Percentiles rank a stretch among this genome's conserved stretches.
Evolutionary conservation across 2,797 vertebrate species (phyloP).

Genomic region (Gadopsis bispinosus): DNA sequence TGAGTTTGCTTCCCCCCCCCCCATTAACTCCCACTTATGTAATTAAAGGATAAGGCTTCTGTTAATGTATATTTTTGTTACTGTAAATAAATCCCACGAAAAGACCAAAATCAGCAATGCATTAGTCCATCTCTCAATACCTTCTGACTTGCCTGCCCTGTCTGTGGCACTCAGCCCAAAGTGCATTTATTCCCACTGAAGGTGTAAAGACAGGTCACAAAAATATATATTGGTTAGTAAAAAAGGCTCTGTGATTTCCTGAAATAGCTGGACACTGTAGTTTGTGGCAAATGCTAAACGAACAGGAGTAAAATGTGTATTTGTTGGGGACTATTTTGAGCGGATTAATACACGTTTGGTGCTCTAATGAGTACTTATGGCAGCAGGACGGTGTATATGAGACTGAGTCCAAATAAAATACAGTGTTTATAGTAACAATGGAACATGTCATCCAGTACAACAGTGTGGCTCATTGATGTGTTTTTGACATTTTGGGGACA

Average conservation of each 20-base stretch:
- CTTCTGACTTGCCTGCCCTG: not conserved
- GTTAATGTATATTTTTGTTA: constrained; percentile 2
- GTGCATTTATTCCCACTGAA: not conserved
- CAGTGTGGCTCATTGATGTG: not conserved
- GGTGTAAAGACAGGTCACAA: constrained; percentile 5
- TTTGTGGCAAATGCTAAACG: not conserved
- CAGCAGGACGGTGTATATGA: not conserved
- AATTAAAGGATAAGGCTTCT: not conserved
- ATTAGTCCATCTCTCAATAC: not conserved
- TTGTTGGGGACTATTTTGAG: constrained; percentile 3
- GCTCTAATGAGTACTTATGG: not conserved
- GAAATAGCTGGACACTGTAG: not conserved
- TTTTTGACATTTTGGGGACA: not conserved
- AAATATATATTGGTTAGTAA: not conserved
- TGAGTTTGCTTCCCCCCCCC: constrained; percentile 3
- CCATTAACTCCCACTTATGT: constrained; percentile 21
- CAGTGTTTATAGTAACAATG: not conserved
- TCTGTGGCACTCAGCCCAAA: not conserved
- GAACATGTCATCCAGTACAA: not conserved
- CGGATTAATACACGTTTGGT: not conserved
- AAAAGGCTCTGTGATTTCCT: not conserved
- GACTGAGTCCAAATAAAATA: not conserved
- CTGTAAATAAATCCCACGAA: not conserved
- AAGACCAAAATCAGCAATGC: not conserved
- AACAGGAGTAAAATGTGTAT: not conserved